Evolutionary conservation across 2,113 vertebrate species (phyloP).

Genomic region (Gracilinanus agilis): DNA sequence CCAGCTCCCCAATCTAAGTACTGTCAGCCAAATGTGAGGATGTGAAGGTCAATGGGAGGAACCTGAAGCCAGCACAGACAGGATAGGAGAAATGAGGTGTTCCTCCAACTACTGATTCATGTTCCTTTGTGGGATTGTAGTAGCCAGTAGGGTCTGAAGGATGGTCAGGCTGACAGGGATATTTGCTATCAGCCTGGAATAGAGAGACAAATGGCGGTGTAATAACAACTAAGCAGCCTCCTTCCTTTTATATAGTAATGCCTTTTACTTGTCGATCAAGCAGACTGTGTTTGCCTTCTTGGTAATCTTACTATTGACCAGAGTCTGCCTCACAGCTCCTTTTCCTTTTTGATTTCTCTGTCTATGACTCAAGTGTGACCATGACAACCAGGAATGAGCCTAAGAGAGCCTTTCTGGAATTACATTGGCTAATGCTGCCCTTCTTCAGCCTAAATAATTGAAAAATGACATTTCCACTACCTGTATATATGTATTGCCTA

Average conservation of each 20-base stretch:
- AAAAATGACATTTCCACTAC: not conserved
- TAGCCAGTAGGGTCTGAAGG: not conserved
- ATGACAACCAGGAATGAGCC: conserved; percentile 8
- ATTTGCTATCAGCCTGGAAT: conserved; percentile 20
- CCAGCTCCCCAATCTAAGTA: not conserved
- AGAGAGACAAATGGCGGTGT: conserved; percentile 4
- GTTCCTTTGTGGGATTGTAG: not conserved
- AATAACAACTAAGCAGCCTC: not conserved
- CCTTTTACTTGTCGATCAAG: not conserved
- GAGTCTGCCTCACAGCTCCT: not conserved
- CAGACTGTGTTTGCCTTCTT: not conserved
- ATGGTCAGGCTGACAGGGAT: not conserved
- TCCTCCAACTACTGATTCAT: not conserved
- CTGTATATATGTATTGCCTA: not conserved
- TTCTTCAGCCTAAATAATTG: not conserved
- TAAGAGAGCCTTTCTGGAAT: not conserved
- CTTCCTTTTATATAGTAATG: not conserved
- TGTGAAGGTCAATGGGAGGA: not conserved
- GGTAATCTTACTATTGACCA: not conserved
- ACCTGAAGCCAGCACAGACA: not conserved
- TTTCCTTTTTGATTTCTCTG: not conserved
- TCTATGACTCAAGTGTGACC: not conserved
- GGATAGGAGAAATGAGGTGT: not conserved
- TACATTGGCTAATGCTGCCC: not conserved
- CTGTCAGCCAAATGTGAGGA: not conserved